Percentiles rank a stretch among this genome's conserved stretches.
These are phyloP conservation scores for Crepidodera aurea DNA, from an alignment of 2,888 invertebrate genomes.

Conservation along the genomic window DNA sequence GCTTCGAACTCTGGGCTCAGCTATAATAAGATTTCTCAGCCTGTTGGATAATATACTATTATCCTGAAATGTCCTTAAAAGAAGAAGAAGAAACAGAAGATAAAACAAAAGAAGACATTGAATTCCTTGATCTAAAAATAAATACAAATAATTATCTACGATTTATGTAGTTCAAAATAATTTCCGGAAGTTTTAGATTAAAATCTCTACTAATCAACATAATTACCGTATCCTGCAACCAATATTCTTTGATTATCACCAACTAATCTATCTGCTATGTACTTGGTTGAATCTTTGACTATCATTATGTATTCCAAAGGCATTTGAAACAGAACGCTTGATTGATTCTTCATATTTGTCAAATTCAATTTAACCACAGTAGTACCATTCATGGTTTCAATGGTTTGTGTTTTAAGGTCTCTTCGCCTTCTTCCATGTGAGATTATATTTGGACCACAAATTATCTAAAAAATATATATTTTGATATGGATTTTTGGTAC, in stretches of 20 bases:
- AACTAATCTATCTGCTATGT: slow-evolving; percentile 71
- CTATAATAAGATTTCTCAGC: too few relatives aligned
- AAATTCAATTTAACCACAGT: slow-evolving; percentile 45
- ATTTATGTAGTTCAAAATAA: too few relatives aligned
- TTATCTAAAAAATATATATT: slow-evolving; percentile 53
- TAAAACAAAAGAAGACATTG: too few relatives aligned
- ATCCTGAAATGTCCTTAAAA: neutral
- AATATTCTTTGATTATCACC: slow-evolving; percentile 68
- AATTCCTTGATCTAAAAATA: too few relatives aligned
- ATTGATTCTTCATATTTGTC: slow-evolving; percentile 41
- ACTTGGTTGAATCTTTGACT: slow-evolving; percentile 64
- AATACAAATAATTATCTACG: too few relatives aligned
- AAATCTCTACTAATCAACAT: too few relatives aligned
- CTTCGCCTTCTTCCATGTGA: slow-evolving; percentile 58
- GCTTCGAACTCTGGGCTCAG: too few relatives aligned
- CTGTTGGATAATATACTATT: too few relatives aligned
- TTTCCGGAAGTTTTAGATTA: too few relatives aligned
- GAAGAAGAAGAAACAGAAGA: too few relatives aligned
- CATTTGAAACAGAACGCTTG: slow-evolving; percentile 56
- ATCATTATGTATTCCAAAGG: slow-evolving; percentile 68
- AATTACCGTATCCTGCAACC: slow-evolving; percentile 67
- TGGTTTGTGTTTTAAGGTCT: slow-evolving; percentile 40
- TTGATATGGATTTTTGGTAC: too few relatives aligned
- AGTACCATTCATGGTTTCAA: slow-evolving; percentile 48
- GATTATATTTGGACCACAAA: slow-evolving; percentile 59